A percentile compares a stretch with the other conserved stretches of the same genome.
Conservation (phyloP, 2,888 invertebrate species). For the Sminthurides aquaticus region DNA sequence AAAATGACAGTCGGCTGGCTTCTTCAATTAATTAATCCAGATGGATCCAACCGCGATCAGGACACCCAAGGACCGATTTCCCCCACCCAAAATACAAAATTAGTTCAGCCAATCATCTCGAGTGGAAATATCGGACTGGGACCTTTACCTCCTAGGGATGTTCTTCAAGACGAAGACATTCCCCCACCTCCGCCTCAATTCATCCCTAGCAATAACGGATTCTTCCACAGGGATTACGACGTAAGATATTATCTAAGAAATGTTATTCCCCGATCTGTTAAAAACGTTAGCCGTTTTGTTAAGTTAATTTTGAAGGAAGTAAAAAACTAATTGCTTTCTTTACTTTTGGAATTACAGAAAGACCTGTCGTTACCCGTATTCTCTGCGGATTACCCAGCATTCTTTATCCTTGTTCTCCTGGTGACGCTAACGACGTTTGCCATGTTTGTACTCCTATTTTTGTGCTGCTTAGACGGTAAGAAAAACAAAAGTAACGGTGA, state of each 20-base stretch:
- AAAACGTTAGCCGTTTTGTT: background rate
- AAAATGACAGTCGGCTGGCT: conserved; percentile 6
- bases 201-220: background rate
- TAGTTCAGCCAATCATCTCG: conserved; percentile 1
- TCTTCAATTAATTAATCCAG: background rate
- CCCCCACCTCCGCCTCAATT: background rate
- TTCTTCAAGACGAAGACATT: background rate
- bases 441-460: conserved; percentile 12
- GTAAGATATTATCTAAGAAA: background rate
- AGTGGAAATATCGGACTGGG: background rate
- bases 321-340: too few species aligned
- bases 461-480: conserved; percentile 19
- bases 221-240: background rate
- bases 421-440: conserved; percentile 15
- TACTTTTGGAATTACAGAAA: conserved; percentile 9
- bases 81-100: background rate
- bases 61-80: background rate
- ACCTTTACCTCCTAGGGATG: background rate
- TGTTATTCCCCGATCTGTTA: background rate
- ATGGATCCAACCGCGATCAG: background rate
- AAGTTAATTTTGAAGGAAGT: too few species aligned
- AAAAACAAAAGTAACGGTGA: too few species aligned
- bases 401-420: conserved; percentile 14
- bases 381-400: conserved; percentile 14
- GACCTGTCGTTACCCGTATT: conserved; percentile 6